Conservation (phyloP, 2,113 vertebrate genomes). For the Zosterops borbonicus region DNA sequence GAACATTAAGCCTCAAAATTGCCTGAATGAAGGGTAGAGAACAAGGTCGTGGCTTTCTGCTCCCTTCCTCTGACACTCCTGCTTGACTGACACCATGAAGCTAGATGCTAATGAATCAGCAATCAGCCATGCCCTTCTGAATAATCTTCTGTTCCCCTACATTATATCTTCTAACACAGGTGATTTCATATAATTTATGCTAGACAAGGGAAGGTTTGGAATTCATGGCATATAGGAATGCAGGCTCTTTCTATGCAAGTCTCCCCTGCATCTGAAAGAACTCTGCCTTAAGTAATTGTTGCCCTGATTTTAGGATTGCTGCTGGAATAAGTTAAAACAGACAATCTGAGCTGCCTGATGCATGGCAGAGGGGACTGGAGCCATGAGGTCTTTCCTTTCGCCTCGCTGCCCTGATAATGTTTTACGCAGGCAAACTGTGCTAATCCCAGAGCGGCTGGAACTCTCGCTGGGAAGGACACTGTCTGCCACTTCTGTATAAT, state of each 20-base stretch:
- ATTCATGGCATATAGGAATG: slow-evolving; percentile 41
- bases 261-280: slow-evolving; percentile 19
- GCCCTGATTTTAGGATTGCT: slow-evolving; percentile 40
- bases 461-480: background rate
- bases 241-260: background rate
- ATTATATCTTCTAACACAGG: slow-evolving; percentile 21
- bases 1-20: background rate
- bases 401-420: background rate
- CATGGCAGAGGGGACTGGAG: slow-evolving; percentile 1
- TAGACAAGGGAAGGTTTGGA: background rate
- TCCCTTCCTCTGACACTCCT: background rate
- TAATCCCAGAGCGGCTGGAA: background rate
- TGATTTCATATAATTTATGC: slow-evolving; percentile 45
- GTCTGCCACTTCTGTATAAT: slow-evolving; percentile 6
- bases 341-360: background rate
- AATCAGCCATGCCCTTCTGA: background rate
- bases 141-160: slow-evolving; percentile 7
- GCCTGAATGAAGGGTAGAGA: background rate
- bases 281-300: slow-evolving; percentile 43
- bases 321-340: slow-evolving; percentile 21
- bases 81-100: background rate
- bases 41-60: background rate
- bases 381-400: background rate
- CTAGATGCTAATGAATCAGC: background rate
- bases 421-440: background rate